Base-by-base conservation (phyloP, 1,140 invertebrate species). In the Geopemphigus sp. region DNA sequence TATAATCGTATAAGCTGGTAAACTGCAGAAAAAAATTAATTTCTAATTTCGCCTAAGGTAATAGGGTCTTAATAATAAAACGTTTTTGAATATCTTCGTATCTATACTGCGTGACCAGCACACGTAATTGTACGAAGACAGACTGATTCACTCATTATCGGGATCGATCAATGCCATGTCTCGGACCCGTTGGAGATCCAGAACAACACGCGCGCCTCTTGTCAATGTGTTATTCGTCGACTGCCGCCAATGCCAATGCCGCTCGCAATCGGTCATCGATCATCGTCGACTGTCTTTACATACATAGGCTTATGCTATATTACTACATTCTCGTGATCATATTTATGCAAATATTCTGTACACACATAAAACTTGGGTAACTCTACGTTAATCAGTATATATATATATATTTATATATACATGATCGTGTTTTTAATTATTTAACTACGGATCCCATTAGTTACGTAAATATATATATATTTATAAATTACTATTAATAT, bases 301-400 rank as follows among this genome's bases (percentile, higher is more conserved):
- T 53, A 53, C 11, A 15, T 53, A 8, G 8, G 12, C 10, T 3
- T 29, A 66, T 39, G 22, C 11, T 66, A n/a, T 66, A 61, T 61
- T 29, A 26, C 26, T 61, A 24, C 5, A 1, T 14, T 14, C 26
- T 32, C 59, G 24, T 32, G 22, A 53, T 56, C 24, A 26, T 39
- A 26, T 73, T 12, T 12, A 56, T 73, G 70, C 70, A 73, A 73
- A 73, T 73, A 66, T 63, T n/a, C n/a, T n/a, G n/a, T n/a, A n/a
- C n/a, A n/a, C n/a, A n/a, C n/a, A n/a, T n/a, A n/a, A n/a, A n/a
- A n/a, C n/a, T n/a, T n/a, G n/a, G n/a, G n/a, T n/a, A n/a, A n/a
- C n/a, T n/a, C n/a, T n/a, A n/a, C n/a, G 53, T 74, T 26, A 24
- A 29, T 61, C 50, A 53, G 50, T 2, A 12, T 24, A 24, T 12